A percentile compares a stretch with the other conserved stretches of the same genome.
Conservation (phyloP, 2,113 vertebrate genomes). For the Mionectes macconnelli region DNA sequence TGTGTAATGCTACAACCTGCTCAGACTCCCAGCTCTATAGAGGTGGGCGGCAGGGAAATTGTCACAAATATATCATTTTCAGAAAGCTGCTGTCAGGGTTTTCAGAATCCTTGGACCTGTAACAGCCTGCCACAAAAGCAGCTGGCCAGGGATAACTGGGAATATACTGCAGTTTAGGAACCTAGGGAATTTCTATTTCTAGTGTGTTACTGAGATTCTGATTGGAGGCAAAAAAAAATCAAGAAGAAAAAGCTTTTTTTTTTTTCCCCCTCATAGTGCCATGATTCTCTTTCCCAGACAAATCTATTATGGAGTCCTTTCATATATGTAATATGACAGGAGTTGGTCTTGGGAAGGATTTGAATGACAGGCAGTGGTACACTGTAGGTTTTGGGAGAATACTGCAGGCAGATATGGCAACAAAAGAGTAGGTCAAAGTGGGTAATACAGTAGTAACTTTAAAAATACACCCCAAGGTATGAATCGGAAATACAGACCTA, state of each 20-base stretch:
- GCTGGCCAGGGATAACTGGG: constrained; percentile 1
- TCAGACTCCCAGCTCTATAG: not conserved
- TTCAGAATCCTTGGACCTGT: not conserved
- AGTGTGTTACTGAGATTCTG: not conserved
- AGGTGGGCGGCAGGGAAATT: not conserved
- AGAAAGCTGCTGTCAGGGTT: constrained; percentile 7
- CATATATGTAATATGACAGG: not conserved
- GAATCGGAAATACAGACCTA: not conserved
- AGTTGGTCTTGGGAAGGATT: not conserved
- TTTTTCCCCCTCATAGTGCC: not conserved
- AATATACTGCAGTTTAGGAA: not conserved
- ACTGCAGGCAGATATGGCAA: not conserved
- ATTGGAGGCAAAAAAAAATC: not conserved
- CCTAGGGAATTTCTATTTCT: not conserved
- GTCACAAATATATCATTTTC: not conserved
- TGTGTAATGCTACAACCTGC: not conserved
- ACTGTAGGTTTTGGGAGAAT: not conserved
- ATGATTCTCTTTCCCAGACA: not conserved
- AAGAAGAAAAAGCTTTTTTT: not conserved
- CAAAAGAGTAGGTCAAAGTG: not conserved
- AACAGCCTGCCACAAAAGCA: constrained; percentile 7
- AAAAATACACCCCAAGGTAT: not conserved
- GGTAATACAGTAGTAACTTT: not conserved
- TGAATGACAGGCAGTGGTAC: not conserved
- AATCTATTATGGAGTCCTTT: not conserved